Conservation (phyloP, 2,888 invertebrate genomes). For the Rhaphigaster nebulosa region DNA sequence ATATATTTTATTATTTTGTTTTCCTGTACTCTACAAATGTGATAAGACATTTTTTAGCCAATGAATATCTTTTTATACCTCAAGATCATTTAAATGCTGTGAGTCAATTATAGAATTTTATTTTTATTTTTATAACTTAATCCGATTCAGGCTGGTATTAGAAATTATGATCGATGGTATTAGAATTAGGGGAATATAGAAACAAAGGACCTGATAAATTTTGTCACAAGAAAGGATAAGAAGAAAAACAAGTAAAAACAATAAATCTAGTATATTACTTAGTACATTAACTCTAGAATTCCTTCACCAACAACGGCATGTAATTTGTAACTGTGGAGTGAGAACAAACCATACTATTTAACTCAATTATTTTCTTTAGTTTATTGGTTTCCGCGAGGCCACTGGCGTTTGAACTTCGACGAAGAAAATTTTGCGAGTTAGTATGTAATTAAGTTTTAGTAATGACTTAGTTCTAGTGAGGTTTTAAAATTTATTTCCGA, state of each 20-base stretch:
- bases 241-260: background rate
- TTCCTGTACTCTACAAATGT: too few species aligned
- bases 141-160: too few species aligned
- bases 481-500: too few species aligned
- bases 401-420: background rate
- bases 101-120: too few species aligned
- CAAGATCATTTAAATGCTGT: too few species aligned
- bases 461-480: background rate
- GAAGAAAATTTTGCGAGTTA: background rate
- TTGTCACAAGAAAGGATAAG: background rate
- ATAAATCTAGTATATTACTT: background rate
- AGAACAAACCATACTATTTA: background rate
- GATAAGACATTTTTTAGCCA: too few species aligned
- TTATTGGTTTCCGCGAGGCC: background rate
- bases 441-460: background rate
- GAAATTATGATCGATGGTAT: too few species aligned
- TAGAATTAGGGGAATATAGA: background rate
- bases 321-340: background rate
- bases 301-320: background rate
- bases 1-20: too few species aligned
- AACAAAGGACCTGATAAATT: background rate
- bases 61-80: too few species aligned
- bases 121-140: too few species aligned
- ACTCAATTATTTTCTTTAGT: background rate
- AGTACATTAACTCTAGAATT: background rate